These are phyloP conservation scores for Sinopyrophorus schimmeli DNA, from an alignment of 2,888 invertebrate species.

Conservation along the genomic window DNA sequence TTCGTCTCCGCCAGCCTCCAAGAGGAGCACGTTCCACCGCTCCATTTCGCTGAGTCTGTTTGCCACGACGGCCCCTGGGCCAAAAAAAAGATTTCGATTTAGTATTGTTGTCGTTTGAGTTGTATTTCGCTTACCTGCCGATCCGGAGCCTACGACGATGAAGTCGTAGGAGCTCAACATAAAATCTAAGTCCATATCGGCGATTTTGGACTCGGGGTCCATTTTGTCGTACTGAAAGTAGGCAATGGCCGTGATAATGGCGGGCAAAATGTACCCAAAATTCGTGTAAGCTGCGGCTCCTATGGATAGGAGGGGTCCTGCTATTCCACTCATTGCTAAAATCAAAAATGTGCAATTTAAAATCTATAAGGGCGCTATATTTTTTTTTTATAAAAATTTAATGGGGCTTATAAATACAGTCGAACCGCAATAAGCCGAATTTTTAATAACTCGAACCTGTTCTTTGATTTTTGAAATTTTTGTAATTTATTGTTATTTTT, in stretches of 20 bases:
- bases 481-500: no score
- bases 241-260: constrained; percentile 81
- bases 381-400: no score
- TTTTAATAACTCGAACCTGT: no score
- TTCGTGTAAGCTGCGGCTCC: constrained; percentile 69
- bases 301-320: constrained; percentile 69
- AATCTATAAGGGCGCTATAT: no score
- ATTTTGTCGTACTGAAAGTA: constrained; percentile 85
- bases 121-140: constrained; percentile 65
- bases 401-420: no score
- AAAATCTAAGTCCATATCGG: constrained; percentile 68
- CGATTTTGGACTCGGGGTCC: constrained; percentile 79
- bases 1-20: constrained; percentile 90
- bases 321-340: constrained; percentile 66
- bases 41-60: constrained; percentile 79
- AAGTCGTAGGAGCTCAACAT: constrained; percentile 78
- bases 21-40: constrained; percentile 76
- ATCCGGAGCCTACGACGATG: constrained; percentile 83
- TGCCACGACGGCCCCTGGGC: constrained; percentile 77
- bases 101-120: neutral
- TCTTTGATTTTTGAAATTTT: no score
- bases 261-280: constrained; percentile 81
- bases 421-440: no score
- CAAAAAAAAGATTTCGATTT: neutral
- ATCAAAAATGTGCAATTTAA: constrained; percentile 12